Conservation (phyloP, 92 coral and sea anemone species). For the Porites evermanni region DNA sequence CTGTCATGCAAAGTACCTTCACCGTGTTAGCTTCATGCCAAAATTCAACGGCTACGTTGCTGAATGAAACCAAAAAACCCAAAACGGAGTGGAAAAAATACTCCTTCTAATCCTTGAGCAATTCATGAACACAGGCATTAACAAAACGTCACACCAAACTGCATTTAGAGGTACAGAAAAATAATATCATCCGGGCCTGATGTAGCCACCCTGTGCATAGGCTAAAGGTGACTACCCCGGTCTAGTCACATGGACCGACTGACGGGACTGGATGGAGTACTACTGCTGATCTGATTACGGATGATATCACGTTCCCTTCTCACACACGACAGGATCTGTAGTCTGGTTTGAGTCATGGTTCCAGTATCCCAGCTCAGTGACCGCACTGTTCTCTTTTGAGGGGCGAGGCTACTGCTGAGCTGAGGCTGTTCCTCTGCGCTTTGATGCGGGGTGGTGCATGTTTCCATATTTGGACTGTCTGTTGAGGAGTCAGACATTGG, state of each 20-base stretch:
- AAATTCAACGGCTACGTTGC: neutral
- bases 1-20: neutral
- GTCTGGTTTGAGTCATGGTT: slow-evolving; percentile 47
- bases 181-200: neutral
- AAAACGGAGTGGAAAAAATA: neutral
- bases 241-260: slow-evolving; percentile 46
- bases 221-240: neutral
- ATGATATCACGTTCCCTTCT: slow-evolving; percentile 46
- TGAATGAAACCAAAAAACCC: neutral
- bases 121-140: no score
- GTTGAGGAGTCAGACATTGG: slow-evolving; percentile 32
- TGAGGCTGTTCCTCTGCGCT: neutral
- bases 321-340: slow-evolving; percentile 44
- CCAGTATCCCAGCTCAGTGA: slow-evolving; percentile 32
- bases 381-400: slow-evolving; percentile 41
- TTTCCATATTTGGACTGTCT: slow-evolving; percentile 25
- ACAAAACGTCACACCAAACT: no score
- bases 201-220: neutral
- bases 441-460: neutral
- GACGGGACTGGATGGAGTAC: slow-evolving; percentile 45
- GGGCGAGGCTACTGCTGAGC: neutral
- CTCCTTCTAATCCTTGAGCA: neutral
- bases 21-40: neutral
- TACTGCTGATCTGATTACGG: slow-evolving; percentile 25
- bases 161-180: no score